These are phyloP conservation scores for Campylorhamphus procurvoides DNA, from an alignment of 2,113 vertebrate species.

Conservation along the genomic window DNA sequence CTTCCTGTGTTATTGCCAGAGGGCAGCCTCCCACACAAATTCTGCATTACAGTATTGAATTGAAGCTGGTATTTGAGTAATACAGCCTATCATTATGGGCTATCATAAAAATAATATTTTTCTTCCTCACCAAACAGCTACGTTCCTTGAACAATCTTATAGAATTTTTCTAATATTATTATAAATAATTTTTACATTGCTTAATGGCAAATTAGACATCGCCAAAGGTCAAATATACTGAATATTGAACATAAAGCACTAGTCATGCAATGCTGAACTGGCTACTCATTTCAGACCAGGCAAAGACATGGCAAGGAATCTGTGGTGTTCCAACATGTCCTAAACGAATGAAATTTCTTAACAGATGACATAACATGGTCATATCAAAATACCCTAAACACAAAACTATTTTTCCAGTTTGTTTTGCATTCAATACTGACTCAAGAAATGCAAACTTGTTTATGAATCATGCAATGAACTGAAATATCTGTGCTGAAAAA, in stretches of 20 bases:
- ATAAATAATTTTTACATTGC: background rate
- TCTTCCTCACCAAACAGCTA: accelerated
- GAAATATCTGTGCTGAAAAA: background rate
- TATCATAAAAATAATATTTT: background rate
- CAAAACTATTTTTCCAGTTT: background rate
- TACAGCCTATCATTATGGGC: background rate
- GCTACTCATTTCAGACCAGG: background rate
- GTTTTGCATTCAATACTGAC: background rate
- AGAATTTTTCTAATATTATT: background rate
- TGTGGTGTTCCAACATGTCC: background rate
- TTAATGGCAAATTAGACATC: background rate
- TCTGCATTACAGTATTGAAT: background rate
- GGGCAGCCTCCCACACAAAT: constrained; percentile 1
- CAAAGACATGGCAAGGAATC: background rate
- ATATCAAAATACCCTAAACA: background rate
- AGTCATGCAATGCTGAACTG: background rate
- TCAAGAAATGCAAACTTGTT: background rate
- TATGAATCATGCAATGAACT: background rate
- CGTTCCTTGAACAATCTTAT: background rate
- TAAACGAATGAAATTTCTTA: background rate
- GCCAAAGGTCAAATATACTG: background rate
- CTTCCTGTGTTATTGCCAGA: background rate
- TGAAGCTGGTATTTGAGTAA: constrained; percentile 19
- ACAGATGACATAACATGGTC: background rate
- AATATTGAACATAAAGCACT: background rate